Evolutionary conservation across 2,797 vertebrate species (phyloP).

Genomic region (Urosaurus nigricauda): DNA sequence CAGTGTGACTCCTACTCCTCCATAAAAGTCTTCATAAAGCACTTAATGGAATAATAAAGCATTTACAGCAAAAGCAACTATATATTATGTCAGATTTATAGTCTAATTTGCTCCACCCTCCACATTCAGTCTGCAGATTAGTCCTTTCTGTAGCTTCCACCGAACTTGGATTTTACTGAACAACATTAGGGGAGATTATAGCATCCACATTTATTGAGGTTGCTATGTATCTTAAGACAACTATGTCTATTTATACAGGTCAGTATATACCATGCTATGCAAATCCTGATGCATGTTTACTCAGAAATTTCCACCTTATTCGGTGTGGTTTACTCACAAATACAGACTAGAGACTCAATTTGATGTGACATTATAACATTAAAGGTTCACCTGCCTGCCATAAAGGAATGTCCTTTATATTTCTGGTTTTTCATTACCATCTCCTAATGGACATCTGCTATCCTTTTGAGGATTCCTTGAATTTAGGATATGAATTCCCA

Average conservation of each 20-base stretch:
- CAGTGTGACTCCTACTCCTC: constrained; percentile 18
- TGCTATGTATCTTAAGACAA: neutral
- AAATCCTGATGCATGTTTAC: neutral
- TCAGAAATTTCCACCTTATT: neutral
- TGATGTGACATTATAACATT: neutral
- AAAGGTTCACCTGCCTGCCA: neutral
- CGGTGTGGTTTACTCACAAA: neutral
- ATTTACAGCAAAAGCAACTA: constrained; percentile 32
- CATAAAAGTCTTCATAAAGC: constrained; percentile 40
- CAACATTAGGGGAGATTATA: neutral
- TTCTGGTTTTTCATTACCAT: neutral
- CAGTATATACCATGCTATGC: neutral
- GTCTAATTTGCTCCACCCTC: constrained; percentile 17
- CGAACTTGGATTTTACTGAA: neutral
- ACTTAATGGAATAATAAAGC: constrained; percentile 28
- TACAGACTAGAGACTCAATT: neutral
- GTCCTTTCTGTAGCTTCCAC: neutral
- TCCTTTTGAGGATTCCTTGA: neutral
- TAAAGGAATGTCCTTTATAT: neutral
- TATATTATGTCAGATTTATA: constrained; percentile 24
- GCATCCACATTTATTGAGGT: neutral
- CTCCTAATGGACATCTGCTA: neutral
- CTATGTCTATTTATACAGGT: neutral
- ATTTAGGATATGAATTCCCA: neutral
- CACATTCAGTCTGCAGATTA: neutral